Evolutionary conservation across 2,113 vertebrate genomes (phyloP), one percentile per base, ranked within the genome.

Genomic region (Chrysochloris asiatica): DNA sequence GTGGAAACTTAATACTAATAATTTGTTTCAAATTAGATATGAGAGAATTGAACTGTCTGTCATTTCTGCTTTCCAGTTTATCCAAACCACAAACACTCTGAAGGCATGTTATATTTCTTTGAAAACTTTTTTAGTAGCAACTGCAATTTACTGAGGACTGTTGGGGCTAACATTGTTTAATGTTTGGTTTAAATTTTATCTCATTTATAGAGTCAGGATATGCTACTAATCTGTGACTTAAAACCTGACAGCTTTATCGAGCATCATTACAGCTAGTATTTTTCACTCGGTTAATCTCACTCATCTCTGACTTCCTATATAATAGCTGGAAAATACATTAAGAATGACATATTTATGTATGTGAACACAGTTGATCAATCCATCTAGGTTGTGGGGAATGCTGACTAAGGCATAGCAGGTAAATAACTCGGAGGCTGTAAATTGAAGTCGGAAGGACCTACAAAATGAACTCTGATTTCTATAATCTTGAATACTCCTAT

Each of bases 251-350:
- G 65, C 50, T 87, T 93, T 96, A 96, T 96, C 12, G 76, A 94
- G 87, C 92, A 86, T 91, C 59, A 7, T 96, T 95, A 45, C 85
- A 90, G 87, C 86, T 95, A 67, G 16, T 61, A 61, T 86, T 95
- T 92, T 93, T 95, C 95, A 93, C 86, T 81, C 75, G 92, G 38
- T 91, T 96, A 94, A 88, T 89, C 81, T 78, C 92, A 47, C 38
- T 95, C 28, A 78, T 92, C 83, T 96, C 67, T 76, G 73, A 94
- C 78, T 96, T 96, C 93, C 94, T 95, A 61, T 16, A 9, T 90
- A 86, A 59, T 95, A 96, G 96, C 69, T 91, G 80, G 78, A 94
- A 79, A 96, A 95, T 36, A 13, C 84, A 95, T 87, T 96, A 94
- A 16, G 84, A 90, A 45, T 89, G 86, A 76, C 94, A 56, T 84